Evolutionary conservation across 2,888 invertebrate genomes (phyloP).

Genomic region (Polia nebulosa): DNA sequence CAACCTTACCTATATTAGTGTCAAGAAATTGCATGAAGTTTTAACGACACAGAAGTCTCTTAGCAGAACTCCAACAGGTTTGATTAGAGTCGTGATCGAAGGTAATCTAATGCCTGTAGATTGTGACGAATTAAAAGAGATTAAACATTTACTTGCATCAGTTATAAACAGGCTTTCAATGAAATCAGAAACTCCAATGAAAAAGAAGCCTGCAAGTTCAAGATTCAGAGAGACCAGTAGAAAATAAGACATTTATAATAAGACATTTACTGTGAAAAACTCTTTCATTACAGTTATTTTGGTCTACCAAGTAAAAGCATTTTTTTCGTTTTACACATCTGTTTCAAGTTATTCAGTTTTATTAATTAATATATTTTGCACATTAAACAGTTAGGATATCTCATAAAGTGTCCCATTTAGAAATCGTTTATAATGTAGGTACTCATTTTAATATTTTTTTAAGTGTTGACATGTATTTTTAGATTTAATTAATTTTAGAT

Average conservation of each 20-base stretch:
- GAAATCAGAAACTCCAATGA: not conserved
- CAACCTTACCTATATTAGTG: constrained; percentile 69
- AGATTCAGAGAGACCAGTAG: not conserved
- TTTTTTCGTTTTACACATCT: not conserved
- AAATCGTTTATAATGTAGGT: not conserved
- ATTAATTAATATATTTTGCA: not conserved
- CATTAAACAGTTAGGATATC: not conserved
- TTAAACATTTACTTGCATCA: constrained; percentile 70
- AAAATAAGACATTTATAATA: not conserved
- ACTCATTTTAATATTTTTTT: not conserved
- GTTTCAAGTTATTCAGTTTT: not conserved
- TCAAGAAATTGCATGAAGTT: constrained; percentile 73
- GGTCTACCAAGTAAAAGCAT: too few relatives aligned
- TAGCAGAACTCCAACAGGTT: constrained; percentile 73
- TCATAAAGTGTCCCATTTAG: not conserved
- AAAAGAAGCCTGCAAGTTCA: not conserved
- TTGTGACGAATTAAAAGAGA: constrained; percentile 72
- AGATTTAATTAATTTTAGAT: not conserved
- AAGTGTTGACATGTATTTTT: not conserved
- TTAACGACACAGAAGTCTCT: constrained; percentile 69
- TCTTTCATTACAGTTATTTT: not conserved
- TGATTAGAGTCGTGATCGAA: constrained; percentile 76
- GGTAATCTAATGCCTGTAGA: constrained; percentile 78
- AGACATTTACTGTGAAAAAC: not conserved
- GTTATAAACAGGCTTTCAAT: not conserved